phyloP scores from a whole-genome alignment of 2,888 invertebrate species.

The Phragmatobia fuliginosa region DNA sequence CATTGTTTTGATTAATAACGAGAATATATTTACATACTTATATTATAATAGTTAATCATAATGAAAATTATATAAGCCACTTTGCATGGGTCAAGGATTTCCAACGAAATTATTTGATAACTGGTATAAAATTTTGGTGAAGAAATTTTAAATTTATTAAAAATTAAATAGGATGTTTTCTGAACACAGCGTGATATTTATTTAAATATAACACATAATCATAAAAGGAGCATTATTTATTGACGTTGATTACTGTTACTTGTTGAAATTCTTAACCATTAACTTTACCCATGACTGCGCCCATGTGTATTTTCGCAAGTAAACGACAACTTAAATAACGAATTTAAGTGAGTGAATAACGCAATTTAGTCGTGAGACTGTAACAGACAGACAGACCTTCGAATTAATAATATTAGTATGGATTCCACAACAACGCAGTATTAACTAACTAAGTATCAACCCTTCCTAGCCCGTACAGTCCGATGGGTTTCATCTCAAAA shows the following conservation, averaged over 20 bases:
- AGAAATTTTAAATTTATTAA: not conserved
- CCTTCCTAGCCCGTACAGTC: not conserved
- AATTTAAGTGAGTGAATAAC: too few species aligned
- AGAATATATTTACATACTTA: not conserved
- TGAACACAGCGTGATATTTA: not conserved
- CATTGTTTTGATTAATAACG: not conserved
- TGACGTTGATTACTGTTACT: not conserved
- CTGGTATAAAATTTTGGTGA: not conserved
- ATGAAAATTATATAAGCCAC: conserved; percentile 3
- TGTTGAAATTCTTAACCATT: too few species aligned
- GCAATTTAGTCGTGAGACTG: too few species aligned
- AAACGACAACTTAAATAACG: too few species aligned
- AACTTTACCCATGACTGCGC: too few species aligned
- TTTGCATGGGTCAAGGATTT: conserved; percentile 3
- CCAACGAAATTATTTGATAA: not conserved
- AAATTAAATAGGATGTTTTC: not conserved
- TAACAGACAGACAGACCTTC: too few species aligned
- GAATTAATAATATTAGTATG: too few species aligned
- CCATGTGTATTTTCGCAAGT: too few species aligned
- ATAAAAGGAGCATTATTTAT: not conserved
- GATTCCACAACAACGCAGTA: not conserved
- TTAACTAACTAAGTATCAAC: too few species aligned
- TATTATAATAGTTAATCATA: not conserved
- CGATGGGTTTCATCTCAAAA: not conserved
- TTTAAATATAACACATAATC: not conserved